phyloP scores from a whole-genome alignment of 2,113 vertebrate species.

The Dasyornis broadbenti region DNA sequence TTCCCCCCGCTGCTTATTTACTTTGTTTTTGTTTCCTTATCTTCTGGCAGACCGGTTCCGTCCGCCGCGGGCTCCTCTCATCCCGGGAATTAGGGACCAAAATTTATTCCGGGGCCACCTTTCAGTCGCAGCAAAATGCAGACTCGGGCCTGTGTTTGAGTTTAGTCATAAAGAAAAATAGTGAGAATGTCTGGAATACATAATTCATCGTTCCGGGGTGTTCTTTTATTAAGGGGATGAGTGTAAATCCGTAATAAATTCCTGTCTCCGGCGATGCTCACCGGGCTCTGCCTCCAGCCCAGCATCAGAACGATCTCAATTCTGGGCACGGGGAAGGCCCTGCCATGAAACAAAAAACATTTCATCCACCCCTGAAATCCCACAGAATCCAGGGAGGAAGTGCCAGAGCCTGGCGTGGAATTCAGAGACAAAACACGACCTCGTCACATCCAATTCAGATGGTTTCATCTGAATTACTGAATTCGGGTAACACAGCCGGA shows the following conservation, averaged over 20 bases:
- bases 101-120: neutral
- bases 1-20: neutral
- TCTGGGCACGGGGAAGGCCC: neutral
- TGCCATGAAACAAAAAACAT: too few relatives aligned
- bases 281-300: neutral
- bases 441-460: rapidly evolving
- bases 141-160: neutral
- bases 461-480: neutral
- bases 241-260: neutral
- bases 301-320: neutral
- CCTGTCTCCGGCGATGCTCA: neutral
- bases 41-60: neutral
- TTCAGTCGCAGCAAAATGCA: neutral
- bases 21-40: slow-evolving; percentile 27
- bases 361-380: neutral
- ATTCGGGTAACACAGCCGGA: rapidly evolving
- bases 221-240: neutral
- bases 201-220: neutral
- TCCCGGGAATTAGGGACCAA: neutral
- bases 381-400: neutral
- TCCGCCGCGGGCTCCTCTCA: neutral
- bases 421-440: neutral
- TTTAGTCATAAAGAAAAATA: neutral
- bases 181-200: neutral
- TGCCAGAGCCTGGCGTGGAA: neutral